Evolutionary conservation across 1,140 invertebrate species (phyloP), one percentile per base, ranked within the genome.

Genomic region (Apis mellifera): DNA sequence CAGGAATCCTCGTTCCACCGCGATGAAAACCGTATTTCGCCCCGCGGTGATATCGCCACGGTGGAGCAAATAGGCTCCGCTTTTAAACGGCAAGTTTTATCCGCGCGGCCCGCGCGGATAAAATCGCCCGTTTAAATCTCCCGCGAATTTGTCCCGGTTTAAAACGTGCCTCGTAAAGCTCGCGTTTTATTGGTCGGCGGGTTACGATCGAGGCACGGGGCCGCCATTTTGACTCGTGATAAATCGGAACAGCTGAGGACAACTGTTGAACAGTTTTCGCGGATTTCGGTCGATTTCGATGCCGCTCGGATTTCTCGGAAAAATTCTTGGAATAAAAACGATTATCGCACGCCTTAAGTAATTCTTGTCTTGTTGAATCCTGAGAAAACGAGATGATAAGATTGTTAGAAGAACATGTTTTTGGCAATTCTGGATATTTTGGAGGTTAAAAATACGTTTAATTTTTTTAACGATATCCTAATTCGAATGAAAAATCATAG

Each of bases 1-100:
- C 50, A 23, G 26, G 68, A 74, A 84, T 84, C 70, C 85, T 78
- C 82, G 78, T 87, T 84, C 87, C 71, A 87, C 84, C 77, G 62
- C 78, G 85, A 87, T 86, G 85, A 86, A 87, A 87, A 83, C 60
- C 84, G 77, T 26, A 62, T 83, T 64, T 75, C 77, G 76, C 54
- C 52, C 55, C 55, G 69, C 11, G 78, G 7, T 50, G 79, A 66
- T n/a, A n/a, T 21, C 71, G 54, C 54, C 4, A 42, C 32, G 32
- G 32, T n/a, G 17, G 54, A 68, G 79, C 79, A 82, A 82, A 82
- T 82, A 82, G 79, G 64, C 79, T 68, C 11, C 42, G 48, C 32
- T 17, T 76, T 76, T 59, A 68, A 82, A 42, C 32, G 66, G 72
- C 60, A 76, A 82, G 72, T 82, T 82, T 82, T 82, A 82, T 82